Percentiles rank a stretch among this genome's conserved stretches.
These are phyloP conservation scores for Halichondria panicea DNA, from an alignment of 37 sponge, comb jelly and placozoan genomes.

Conservation along the genomic window DNA sequence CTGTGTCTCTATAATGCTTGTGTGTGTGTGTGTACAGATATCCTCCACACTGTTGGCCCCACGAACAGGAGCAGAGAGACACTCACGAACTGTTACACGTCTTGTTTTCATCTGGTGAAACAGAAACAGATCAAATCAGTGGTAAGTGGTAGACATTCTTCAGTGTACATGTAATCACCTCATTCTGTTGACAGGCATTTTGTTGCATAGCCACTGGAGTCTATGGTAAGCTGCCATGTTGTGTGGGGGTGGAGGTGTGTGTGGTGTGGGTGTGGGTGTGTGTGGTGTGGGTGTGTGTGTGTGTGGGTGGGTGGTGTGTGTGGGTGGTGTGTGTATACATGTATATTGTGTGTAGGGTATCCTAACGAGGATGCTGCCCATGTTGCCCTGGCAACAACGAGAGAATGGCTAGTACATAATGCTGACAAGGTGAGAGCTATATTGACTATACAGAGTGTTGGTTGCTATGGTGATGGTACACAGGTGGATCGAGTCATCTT, in stretches of 20 bases:
- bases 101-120: slow-evolving; percentile 56
- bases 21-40: slow-evolving; percentile 37
- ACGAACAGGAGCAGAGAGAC: slow-evolving; percentile 14
- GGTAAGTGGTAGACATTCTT: slow-evolving; percentile 34
- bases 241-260: not conserved
- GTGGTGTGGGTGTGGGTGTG: not conserved
- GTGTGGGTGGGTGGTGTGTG: not conserved
- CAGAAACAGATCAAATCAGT: slow-evolving; percentile 76
- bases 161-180: not conserved
- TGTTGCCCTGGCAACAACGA: slow-evolving; percentile 59
- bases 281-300: not conserved
- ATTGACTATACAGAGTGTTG: slow-evolving; percentile 48
- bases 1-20: not conserved
- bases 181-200: slow-evolving; percentile 67
- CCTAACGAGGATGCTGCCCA: slow-evolving; percentile 84
- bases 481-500: slow-evolving; percentile 91
- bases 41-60: slow-evolving; percentile 93
- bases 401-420: slow-evolving; percentile 81
- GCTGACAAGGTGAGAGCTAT: slow-evolving; percentile 63
- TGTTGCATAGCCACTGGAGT: slow-evolving; percentile 91
- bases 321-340: not conserved
- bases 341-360: slow-evolving; percentile 36
- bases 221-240: slow-evolving; percentile 50
- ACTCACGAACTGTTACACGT: slow-evolving; percentile 72
- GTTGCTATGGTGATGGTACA: not conserved